A percentile compares a stretch with the other conserved stretches of the same genome.
Conservation (phyloP, 2,113 vertebrate genomes). For the Phycodurus eques region DNA sequence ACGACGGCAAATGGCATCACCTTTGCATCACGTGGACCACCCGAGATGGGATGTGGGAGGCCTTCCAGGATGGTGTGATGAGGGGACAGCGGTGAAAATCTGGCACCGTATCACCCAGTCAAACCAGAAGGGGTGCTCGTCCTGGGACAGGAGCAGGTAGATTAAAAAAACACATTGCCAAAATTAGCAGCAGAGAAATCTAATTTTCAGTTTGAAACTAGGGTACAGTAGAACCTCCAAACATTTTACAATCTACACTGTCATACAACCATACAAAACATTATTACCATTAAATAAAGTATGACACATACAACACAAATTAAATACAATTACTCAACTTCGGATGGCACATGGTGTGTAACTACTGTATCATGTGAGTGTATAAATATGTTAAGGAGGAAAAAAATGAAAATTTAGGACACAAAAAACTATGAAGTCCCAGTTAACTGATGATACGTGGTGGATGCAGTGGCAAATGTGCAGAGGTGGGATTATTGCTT, state of each 20-base stretch:
- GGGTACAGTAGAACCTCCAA: background rate
- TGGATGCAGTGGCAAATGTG: background rate
- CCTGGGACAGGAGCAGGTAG: constrained; percentile 94
- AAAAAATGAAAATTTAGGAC: background rate
- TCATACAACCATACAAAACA: too few species aligned
- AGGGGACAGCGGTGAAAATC: constrained; percentile 88
- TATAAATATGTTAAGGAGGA: background rate
- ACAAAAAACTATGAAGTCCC: background rate
- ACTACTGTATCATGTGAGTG: too few species aligned
- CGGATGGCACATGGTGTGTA: too few species aligned
- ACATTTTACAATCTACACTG: background rate
- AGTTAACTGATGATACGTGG: background rate
- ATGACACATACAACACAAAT: background rate
- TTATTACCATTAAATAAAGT: too few species aligned
- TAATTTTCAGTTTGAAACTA: background rate
- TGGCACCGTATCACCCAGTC: constrained; percentile 95
- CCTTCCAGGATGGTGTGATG: constrained; percentile 90
- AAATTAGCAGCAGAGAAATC: background rate
- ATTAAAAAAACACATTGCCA: background rate
- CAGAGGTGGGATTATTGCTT: background rate
- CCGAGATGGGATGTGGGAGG: constrained; percentile 94
- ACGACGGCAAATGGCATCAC: constrained; percentile 96
- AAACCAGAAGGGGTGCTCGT: constrained; percentile 94
- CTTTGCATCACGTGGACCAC: constrained; percentile 97
- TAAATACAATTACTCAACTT: background rate